Evolutionary conservation across 2,113 vertebrate species (phyloP), one percentile per base, ranked within the genome.

Genomic region (Leuciscus idus): DNA sequence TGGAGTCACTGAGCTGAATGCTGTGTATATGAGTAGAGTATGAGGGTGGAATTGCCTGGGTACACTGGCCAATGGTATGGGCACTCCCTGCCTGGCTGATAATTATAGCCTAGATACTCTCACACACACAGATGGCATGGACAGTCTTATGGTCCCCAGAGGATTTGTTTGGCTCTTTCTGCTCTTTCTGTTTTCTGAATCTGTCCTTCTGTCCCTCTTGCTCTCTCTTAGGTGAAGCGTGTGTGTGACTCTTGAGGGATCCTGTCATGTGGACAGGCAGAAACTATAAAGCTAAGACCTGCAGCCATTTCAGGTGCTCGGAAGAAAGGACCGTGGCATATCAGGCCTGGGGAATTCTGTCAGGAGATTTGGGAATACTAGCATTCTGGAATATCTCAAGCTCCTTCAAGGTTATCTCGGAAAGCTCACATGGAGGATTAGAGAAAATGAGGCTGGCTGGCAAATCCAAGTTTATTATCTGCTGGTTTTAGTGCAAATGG

Each of bases 31-130:
- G 85, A 74, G 52, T 33, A 73, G 78, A 55, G 36, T 50, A 28
- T 57, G 28, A 79, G 46, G 30, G 84, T 85, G 84, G 84, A 76
- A 68, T 85, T 15, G 75, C 46, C 75, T 68, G 73, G 70, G 73
- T 55, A 13, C 81, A 70, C 46, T 36, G 68, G 66, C 66, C 50
- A 17, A 84, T 84, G 48, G 50, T 78, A 85, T 78, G 46, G 74
- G 61, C 50, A 79, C 84, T 85, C 62, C 75, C 78, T 46, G 85
- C 85, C 66, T 86, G 85, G 79, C 85, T 81, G 85, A 81, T 86
- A 86, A 86, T 86, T 86, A 81, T 86, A 86, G 85, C 85, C 85
- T 73, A 57, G 79, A 57, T 81, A 86, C 84, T 12, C 64, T 36
- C 26, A 78, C 50, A 57, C 66, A 83, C 50, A 83, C 64, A 86